Evolutionary conservation across 2,113 vertebrate genomes (phyloP).

Genomic region (Rallus limicola): DNA sequence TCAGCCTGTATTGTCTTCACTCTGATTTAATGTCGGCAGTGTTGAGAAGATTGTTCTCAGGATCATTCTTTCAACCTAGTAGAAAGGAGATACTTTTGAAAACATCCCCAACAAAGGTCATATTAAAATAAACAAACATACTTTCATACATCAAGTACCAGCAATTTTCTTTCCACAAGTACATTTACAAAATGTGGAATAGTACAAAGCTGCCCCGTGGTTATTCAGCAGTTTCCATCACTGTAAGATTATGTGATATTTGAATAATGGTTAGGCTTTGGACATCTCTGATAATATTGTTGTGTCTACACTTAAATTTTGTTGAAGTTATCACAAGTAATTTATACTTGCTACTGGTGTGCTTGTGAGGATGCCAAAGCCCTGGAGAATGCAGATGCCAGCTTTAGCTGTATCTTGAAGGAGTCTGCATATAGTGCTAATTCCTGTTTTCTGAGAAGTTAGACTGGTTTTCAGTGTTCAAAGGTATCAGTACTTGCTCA

Average conservation of each 20-base stretch:
- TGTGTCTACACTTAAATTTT: neutral
- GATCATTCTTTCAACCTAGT: neutral
- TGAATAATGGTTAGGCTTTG: neutral
- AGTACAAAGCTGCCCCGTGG: neutral
- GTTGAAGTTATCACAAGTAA: neutral
- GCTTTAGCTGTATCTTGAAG: neutral
- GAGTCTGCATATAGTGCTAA: fast-evolving
- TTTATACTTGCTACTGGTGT: neutral
- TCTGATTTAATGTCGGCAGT: neutral
- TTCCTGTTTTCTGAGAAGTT: neutral
- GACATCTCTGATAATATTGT: neutral
- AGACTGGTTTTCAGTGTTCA: neutral
- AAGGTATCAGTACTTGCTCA: neutral
- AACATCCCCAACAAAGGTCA: neutral
- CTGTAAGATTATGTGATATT: neutral
- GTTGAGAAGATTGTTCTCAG: neutral
- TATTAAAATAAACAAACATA: neutral
- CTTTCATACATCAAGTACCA: neutral
- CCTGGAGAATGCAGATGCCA: neutral
- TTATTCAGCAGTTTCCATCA: neutral
- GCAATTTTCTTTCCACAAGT: neutral
- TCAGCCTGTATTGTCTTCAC: neutral
- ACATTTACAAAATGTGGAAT: neutral
- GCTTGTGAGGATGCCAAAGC: neutral
- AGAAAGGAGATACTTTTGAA: neutral